phyloP scores from a whole-genome alignment of 2,888 invertebrate genomes.

The Dynastes hyllus region DNA sequence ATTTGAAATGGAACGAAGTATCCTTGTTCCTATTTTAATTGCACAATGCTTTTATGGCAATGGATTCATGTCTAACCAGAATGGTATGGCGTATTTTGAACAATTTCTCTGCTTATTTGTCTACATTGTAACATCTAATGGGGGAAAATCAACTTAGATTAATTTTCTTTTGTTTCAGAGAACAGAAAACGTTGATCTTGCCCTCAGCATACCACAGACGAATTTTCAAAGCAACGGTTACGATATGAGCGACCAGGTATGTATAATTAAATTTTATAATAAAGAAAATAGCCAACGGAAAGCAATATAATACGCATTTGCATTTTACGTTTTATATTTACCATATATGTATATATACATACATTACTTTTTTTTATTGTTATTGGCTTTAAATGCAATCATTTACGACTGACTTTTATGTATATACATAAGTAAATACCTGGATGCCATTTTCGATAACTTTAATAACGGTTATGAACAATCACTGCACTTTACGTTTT shows the following conservation, averaged over 20 bases:
- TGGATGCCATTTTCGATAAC: slow-evolving; percentile 18
- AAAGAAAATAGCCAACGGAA: neutral
- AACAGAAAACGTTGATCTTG: slow-evolving; percentile 84
- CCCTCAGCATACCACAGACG: slow-evolving; percentile 81
- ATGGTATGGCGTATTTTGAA: too few relatives aligned
- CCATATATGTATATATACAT: neutral
- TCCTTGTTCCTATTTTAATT: too few relatives aligned
- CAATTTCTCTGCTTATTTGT: too few relatives aligned
- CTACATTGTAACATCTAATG: too few relatives aligned
- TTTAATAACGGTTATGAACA: slow-evolving; percentile 8
- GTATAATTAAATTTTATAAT: slow-evolving; percentile 56
- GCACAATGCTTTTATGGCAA: too few relatives aligned
- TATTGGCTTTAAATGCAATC: slow-evolving; percentile 25
- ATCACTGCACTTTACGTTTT: neutral
- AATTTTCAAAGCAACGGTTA: slow-evolving; percentile 76
- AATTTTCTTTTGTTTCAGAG: slow-evolving; percentile 77
- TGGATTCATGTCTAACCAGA: too few relatives aligned
- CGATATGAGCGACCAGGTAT: slow-evolving; percentile 86
- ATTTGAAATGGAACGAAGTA: too few relatives aligned
- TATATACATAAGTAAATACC: neutral
- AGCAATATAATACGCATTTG: neutral
- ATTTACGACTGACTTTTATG: slow-evolving; percentile 2
- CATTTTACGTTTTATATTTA: slow-evolving; percentile 17
- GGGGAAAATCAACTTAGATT: too few relatives aligned
- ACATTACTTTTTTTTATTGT: slow-evolving; percentile 17